phyloP scores from a whole-genome alignment of 2,888 invertebrate species.

The Orthosia gracilis region DNA sequence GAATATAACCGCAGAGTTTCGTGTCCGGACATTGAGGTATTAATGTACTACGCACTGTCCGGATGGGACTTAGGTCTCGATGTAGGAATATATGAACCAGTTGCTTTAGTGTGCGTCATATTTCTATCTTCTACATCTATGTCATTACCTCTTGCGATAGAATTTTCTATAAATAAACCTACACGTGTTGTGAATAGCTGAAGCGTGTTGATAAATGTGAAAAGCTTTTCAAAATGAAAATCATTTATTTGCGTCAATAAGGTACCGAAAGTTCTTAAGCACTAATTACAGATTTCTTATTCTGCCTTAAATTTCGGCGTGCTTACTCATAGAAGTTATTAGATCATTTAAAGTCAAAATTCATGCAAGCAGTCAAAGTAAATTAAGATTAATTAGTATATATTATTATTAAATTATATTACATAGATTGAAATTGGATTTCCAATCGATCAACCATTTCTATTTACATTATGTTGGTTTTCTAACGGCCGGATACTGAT shows the following conservation, averaged over 20 bases:
- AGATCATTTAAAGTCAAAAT: no score
- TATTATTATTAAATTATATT: no score
- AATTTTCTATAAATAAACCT: slow-evolving; percentile 24
- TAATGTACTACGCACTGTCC: no score
- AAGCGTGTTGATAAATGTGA: slow-evolving; percentile 16
- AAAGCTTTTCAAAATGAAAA: background rate
- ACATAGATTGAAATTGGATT: no score
- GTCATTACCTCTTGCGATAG: background rate
- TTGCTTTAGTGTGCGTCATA: slow-evolving; percentile 34
- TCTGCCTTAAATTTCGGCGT: no score
- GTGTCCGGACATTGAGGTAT: no score
- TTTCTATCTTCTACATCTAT: slow-evolving; percentile 12
- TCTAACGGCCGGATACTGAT: background rate
- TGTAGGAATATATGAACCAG: slow-evolving; percentile 49
- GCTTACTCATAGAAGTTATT: no score
- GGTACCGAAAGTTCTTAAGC: no score
- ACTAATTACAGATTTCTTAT: no score
- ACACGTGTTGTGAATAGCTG: slow-evolving; percentile 10
- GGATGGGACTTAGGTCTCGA: slow-evolving; percentile 61
- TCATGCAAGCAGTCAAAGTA: no score
- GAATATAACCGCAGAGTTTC: slow-evolving; percentile 57
- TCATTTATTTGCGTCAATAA: no score
- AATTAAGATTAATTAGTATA: no score
- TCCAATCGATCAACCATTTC: background rate
- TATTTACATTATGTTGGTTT: slow-evolving; percentile 21